Percentiles rank a stretch among this genome's conserved stretches.
phyloP scores from a whole-genome alignment of 2,797 vertebrate genomes.

The Botia kubotai region DNA sequence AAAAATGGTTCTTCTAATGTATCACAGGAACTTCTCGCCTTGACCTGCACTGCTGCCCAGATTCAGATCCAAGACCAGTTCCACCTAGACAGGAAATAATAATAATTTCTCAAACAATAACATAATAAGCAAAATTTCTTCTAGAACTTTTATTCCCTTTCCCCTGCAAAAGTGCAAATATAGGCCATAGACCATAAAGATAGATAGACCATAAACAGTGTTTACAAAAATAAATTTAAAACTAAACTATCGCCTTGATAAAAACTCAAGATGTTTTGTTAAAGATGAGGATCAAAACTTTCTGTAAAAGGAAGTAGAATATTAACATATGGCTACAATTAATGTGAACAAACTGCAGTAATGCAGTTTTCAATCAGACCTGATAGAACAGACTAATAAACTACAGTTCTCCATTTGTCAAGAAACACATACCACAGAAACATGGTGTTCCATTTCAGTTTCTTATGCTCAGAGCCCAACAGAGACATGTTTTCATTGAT shows the following conservation, averaged over 20 bases:
- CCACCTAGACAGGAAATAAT: background rate
- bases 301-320: constrained; percentile 81
- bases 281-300: constrained; percentile 74
- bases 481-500: constrained; percentile 46
- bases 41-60: background rate
- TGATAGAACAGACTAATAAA: constrained; percentile 76
- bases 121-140: background rate
- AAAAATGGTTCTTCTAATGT: too few relatives aligned
- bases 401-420: constrained; percentile 71
- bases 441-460: constrained; percentile 64
- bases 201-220: background rate
- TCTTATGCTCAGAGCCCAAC: constrained; percentile 40
- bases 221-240: background rate
- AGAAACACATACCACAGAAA: constrained; percentile 68
- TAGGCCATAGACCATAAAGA: too few relatives aligned
- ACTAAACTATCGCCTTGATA: background rate
- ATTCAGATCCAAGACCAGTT: too few relatives aligned
- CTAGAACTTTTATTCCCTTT: too few relatives aligned
- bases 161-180: too few relatives aligned
- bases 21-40: background rate
- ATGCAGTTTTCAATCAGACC: constrained; percentile 68
- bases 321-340: constrained; percentile 80
- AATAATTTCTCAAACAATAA: background rate
- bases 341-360: constrained; percentile 66
- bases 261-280: background rate